These are phyloP conservation scores for Tychaedon coryphoeus DNA, from an alignment of 2,113 vertebrate genomes.

Conservation along the genomic window DNA sequence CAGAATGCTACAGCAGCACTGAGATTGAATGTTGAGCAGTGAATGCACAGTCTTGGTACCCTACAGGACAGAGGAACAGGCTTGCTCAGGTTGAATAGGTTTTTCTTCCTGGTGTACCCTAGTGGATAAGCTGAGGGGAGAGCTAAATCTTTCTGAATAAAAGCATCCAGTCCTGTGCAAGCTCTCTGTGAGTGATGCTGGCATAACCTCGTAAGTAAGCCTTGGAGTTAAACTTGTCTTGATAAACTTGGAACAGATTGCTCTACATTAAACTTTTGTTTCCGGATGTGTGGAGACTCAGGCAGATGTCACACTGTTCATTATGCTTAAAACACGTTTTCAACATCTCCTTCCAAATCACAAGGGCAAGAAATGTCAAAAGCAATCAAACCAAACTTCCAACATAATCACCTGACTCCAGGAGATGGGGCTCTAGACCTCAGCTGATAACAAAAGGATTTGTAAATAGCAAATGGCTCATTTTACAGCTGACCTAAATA, in stretches of 20 bases:
- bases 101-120: background rate
- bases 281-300: background rate
- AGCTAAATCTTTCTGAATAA: background rate
- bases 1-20: background rate
- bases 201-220: fast-evolving
- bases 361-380: slow-evolving; percentile 12
- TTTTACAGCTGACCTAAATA: background rate
- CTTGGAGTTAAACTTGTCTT: background rate
- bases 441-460: slow-evolving; percentile 10
- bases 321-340: slow-evolving; percentile 27
- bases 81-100: background rate
- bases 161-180: background rate
- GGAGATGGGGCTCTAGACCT: background rate
- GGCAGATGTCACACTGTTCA: background rate
- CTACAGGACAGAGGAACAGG: background rate
- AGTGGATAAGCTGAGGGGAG: background rate
- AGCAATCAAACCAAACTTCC: background rate
- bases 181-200: background rate
- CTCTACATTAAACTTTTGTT: background rate
- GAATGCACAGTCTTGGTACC: background rate
- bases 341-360: slow-evolving; percentile 30
- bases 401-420: slow-evolving; percentile 9
- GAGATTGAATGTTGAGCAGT: background rate
- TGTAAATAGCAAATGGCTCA: background rate
- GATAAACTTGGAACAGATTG: slow-evolving; percentile 18